phyloP scores from a whole-genome alignment of 2,888 invertebrate genomes.

The Gibbula magus region DNA sequence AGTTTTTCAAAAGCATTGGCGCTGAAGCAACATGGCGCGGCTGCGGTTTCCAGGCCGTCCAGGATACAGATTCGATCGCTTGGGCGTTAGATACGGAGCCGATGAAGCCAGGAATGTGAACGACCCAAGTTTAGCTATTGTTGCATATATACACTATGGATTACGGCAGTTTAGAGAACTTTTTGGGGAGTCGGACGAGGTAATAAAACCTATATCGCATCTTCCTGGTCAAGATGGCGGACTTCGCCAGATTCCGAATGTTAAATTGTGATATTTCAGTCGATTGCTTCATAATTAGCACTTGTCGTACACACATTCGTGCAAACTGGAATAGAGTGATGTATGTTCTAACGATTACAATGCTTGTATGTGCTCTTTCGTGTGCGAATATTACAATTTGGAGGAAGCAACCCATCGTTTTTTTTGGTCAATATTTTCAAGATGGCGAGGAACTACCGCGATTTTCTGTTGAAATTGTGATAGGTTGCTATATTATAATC shows the following conservation, averaged over 20 bases:
- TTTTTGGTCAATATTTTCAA: conserved; percentile 28
- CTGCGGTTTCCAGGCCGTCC: conserved; percentile 74
- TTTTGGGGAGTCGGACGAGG: conserved; percentile 73
- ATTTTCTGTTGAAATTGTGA: too few relatives aligned
- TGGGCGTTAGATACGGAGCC: conserved; percentile 63
- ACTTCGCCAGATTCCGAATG: conserved; percentile 49
- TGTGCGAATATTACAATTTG: neutral
- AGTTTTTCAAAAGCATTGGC: conserved; percentile 8
- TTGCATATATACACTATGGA: conserved; percentile 69
- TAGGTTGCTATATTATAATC: too few relatives aligned
- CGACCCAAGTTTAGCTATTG: conserved; percentile 66
- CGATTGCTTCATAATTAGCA: neutral
- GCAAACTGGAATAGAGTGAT: neutral
- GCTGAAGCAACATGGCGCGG: conserved; percentile 72
- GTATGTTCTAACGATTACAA: neutral
- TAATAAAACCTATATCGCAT: conserved; percentile 47
- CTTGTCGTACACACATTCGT: neutral
- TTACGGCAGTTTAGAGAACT: conserved; percentile 66
- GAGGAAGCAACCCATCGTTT: neutral
- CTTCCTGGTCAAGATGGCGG: conserved; percentile 64
- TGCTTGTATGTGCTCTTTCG: neutral
- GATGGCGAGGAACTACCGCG: conserved; percentile 9
- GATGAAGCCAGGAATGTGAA: conserved; percentile 67
- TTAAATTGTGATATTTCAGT: conserved; percentile 25
- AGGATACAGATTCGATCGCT: conserved; percentile 71